Evolutionary conservation across 2,888 invertebrate genomes (phyloP).

Genomic region (Polylopha cassiicola): DNA sequence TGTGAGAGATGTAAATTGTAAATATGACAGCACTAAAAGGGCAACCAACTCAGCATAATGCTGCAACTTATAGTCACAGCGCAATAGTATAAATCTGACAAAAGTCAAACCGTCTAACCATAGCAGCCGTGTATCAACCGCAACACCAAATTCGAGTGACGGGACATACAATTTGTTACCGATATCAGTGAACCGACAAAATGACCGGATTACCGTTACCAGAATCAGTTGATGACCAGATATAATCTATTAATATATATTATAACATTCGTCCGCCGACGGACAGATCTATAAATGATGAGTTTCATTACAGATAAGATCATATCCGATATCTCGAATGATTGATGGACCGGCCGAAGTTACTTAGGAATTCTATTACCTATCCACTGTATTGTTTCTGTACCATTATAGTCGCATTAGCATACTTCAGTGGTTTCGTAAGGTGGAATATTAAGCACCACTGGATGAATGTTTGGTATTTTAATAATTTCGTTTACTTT

Average conservation of each 20-base stretch:
- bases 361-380: slow-evolving; percentile 71
- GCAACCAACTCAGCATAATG: too few species aligned
- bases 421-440: slow-evolving; percentile 44
- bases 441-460: neutral
- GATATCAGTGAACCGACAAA: slow-evolving; percentile 57
- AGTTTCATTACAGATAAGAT: slow-evolving; percentile 76
- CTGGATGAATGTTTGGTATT: slow-evolving; percentile 1
- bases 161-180: slow-evolving; percentile 67
- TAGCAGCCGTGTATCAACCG: slow-evolving; percentile 12
- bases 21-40: too few species aligned
- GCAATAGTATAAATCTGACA: slow-evolving; percentile 13
- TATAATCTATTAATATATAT: slow-evolving; percentile 76
- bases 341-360: slow-evolving; percentile 66
- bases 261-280: slow-evolving; percentile 72
- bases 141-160: slow-evolving; percentile 31
- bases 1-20: too few species aligned
- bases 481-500: too few species aligned
- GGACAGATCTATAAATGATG: slow-evolving; percentile 75
- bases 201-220: slow-evolving; percentile 66
- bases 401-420: slow-evolving; percentile 66
- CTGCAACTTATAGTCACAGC: neutral
- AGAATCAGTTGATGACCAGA: slow-evolving; percentile 71
- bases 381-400: slow-evolving; percentile 60
- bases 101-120: slow-evolving; percentile 13
- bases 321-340: slow-evolving; percentile 63